Evolutionary conservation across 2,888 invertebrate genomes (phyloP), one percentile per base, ranked within the genome.

Genomic region (Cryptophagus acutangulus): DNA sequence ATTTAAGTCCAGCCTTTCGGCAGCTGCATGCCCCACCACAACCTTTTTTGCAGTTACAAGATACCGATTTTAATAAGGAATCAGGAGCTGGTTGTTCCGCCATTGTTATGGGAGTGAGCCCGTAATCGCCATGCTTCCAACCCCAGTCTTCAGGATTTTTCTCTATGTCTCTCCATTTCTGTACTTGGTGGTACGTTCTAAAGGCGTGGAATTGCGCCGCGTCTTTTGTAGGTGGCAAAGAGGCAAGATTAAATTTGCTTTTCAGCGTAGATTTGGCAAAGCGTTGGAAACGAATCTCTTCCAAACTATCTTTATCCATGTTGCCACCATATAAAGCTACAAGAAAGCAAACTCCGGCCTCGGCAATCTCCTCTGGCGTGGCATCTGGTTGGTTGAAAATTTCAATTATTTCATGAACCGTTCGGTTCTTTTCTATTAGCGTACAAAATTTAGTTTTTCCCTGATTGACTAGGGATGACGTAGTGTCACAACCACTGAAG

Each of bases 51-150:
- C n/a, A n/a, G n/a, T n/a, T n/a, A n/a, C 38, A 47, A 30, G 42
- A 47, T 36, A 47, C 30, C 3, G 38, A 36, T 46, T 48, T 43
- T 29, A 48, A 16, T 31, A 49, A 30, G 15, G 13, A 13, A 33
- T 39, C 29, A 36, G 33, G 40, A 28, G 48, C 45, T 36, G 33
- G 45, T 35, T 46, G 33, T 13, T 36, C 17, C 20, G 28, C 12
- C 12, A 30, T 45, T n/a, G 35, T 39, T 15, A 41, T 20, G 14
- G 42, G 40, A 25, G 26, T 28, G 16, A 41, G 26, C 16, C 40
- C 34, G 16, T 26, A 15, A 9, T 17, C 13, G 17, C 17, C 28
- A 28, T 29, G 41, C 29, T 41, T 40, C 42, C 42, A 42, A 2
- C 39, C 24, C 2, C 34, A 33, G 34, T 33, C 1, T 33, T 16